Conservation (phyloP, 2,797 vertebrate species). For the Phrynocephalus guinanensis region DNA sequence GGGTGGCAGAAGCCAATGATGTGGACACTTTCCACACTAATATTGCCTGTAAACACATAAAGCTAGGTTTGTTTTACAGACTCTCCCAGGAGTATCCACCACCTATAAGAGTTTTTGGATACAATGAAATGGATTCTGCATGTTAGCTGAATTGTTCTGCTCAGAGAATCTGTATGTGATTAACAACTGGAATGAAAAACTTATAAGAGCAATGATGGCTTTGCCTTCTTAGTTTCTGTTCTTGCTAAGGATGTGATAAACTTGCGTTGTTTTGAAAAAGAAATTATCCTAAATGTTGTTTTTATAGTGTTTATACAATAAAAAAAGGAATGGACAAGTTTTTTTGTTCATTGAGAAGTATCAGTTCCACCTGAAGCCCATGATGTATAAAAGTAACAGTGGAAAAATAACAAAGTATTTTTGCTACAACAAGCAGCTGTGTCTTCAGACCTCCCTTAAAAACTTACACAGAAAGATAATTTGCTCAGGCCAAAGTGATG, state of each 20-base stretch:
- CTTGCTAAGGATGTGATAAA: not conserved
- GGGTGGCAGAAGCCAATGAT: not conserved
- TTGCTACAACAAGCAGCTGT: not conserved
- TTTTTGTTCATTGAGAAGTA: not conserved
- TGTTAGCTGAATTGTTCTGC: not conserved
- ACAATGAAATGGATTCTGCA: not conserved
- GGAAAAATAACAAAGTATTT: not conserved
- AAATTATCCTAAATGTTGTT: not conserved
- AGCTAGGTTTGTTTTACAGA: not conserved
- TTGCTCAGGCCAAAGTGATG: no score
- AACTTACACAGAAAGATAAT: not conserved
- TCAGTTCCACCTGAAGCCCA: not conserved
- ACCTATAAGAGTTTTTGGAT: not conserved
- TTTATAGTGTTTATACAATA: not conserved
- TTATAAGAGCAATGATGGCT: not conserved
- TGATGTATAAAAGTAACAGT: not conserved
- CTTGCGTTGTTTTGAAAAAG: not conserved
- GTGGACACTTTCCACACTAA: not conserved
- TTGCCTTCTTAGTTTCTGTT: not conserved
- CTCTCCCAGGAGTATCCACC: not conserved
- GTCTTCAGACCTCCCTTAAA: not conserved
- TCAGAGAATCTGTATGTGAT: not conserved
- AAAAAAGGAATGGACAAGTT: not conserved
- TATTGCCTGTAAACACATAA: not conserved
- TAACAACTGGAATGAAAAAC: not conserved